These are phyloP conservation scores for Emydura subglobosa DNA, from an alignment of 2,113 vertebrate species.

Conservation along the genomic window DNA sequence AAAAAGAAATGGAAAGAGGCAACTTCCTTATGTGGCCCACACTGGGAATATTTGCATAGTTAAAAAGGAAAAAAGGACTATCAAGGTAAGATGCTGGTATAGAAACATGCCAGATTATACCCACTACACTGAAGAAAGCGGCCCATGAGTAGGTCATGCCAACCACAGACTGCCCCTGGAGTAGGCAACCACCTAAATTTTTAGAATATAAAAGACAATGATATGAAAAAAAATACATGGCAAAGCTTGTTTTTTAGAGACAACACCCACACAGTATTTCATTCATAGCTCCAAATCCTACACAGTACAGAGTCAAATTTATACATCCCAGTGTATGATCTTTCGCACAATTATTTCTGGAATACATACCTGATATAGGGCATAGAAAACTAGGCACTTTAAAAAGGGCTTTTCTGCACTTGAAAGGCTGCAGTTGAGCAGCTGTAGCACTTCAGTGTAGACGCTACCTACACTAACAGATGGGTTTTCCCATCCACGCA, in stretches of 20 bases:
- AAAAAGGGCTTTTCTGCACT: not conserved
- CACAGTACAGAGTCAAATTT: not conserved
- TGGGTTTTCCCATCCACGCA: not conserved
- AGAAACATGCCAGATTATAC: not conserved
- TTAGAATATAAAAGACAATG: accelerated
- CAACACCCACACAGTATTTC: not conserved
- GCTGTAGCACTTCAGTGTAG: not conserved
- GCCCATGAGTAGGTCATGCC: accelerated
- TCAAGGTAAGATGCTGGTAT: not conserved
- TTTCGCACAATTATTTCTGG: not conserved
- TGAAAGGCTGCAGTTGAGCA: not conserved
- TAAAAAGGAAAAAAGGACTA: not conserved
- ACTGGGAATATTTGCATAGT: not conserved
- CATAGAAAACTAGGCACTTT: accelerated
- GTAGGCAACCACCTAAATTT: not conserved
- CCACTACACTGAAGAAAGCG: not conserved
- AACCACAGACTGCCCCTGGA: not conserved
- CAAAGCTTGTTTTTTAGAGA: not conserved
- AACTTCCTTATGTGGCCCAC: accelerated
- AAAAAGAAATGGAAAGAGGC: not conserved
- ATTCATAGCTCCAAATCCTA: not conserved
- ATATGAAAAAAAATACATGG: not conserved
- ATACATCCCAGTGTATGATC: accelerated
- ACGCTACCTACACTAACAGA: not conserved
- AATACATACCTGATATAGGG: not conserved